Evolutionary conservation across 2,113 vertebrate genomes (phyloP), one percentile per base, ranked within the genome.

Genomic region (Xenopus borealis): DNA sequence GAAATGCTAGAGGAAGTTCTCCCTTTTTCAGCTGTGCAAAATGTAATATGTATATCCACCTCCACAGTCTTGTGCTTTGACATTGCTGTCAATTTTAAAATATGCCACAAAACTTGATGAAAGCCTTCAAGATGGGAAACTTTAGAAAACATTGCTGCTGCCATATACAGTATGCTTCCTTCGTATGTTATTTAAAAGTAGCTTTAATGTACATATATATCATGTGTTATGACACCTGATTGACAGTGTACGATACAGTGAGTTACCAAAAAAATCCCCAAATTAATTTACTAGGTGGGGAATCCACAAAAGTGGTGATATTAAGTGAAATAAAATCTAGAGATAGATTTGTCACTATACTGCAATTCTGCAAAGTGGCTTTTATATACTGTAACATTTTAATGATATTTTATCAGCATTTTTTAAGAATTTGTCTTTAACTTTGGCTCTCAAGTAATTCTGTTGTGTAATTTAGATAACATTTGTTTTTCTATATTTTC

Each of bases 41-140:
- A 58, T 58, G 55, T 23, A 23, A 23, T 23, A 9, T 61, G 58
- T 61, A 61, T 27, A 23, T 61, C 58, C 58, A 61, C 58, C 58
- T 61, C 18, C 58, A 61, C 58, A 12, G 17, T 61, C 14, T 61
- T 61, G 9, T 23, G 58, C 58, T 61, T 61, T 61, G 58, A 61
- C 58, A 61, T 27, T 27, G 58, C 58, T 61, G 58, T 61, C 58
- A 61, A 12, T 12, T 61, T 23, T 61, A 61, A 61, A 61, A 61
- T 61, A 61, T 61, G 58, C 20, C 19, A 61, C 19, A 61, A 23
- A 58, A 61, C 58, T 20, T 23, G 58, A 61, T 61, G 58, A 61
- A 61, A 61, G 20, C 58, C 18, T 61, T 61, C 58, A 61, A 61
- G 20, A 10, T 61, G 18, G 19, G 58, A 23, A 61, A 23, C 20